Conservation (phyloP, 2,888 invertebrate genomes). For the Xestoiulus laeticollis region DNA sequence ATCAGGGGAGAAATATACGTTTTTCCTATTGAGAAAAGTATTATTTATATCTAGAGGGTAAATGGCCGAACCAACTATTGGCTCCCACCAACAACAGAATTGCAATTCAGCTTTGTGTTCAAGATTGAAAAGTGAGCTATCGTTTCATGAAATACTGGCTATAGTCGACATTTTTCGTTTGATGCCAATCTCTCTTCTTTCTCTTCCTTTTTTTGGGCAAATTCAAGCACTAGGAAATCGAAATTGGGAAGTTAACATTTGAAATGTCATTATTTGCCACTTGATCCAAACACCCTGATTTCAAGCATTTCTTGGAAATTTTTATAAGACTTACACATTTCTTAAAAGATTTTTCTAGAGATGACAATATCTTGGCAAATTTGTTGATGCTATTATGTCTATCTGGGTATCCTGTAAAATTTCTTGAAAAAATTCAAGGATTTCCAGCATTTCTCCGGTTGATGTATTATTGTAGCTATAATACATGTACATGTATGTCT, state of each 20-base stretch:
- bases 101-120: neutral
- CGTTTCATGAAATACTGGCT: neutral
- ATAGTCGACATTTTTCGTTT: neutral
- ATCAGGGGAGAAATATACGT: conserved; percentile 2
- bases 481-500: too few species aligned
- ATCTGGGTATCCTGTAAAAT: too few species aligned
- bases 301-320: too few species aligned
- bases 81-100: neutral
- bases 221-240: neutral
- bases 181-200: neutral
- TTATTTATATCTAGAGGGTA: conserved; percentile 41
- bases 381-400: too few species aligned
- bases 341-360: too few species aligned
- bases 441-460: too few species aligned
- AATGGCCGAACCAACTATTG: neutral
- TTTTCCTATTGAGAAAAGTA: conserved; percentile 25
- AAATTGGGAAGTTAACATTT: neutral
- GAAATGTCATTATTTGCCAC: too few species aligned
- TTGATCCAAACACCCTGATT: too few species aligned
- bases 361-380: too few species aligned
- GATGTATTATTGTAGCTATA: too few species aligned
- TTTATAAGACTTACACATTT: too few species aligned
- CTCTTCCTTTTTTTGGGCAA: neutral
- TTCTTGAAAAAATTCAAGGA: too few species aligned
- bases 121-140: conserved; percentile 12